Base-by-base conservation (phyloP, 2,113 vertebrate species). In the Lamprotornis superbus region DNA sequence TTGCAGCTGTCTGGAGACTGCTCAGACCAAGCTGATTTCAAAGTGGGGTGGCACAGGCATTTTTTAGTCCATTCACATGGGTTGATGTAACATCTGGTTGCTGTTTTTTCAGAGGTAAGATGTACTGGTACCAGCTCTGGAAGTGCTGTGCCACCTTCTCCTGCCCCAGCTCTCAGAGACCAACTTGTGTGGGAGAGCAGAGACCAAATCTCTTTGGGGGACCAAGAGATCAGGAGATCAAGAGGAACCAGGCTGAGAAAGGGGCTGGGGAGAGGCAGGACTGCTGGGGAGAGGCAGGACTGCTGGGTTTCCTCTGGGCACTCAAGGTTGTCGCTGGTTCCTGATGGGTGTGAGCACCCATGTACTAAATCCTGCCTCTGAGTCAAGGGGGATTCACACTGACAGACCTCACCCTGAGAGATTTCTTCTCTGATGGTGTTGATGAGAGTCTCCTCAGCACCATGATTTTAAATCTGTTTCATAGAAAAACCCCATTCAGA, bases 271-370 rank as follows among this genome's bases (percentile, higher is more conserved):
- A 60, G 33, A 50, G 46, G 11, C 1, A 7, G 42, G 10, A 18
- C 18, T 0, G 1, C 28, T 0, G 7, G 44, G 12, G n/a, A n/a
- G n/a, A n/a, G n/a, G 11, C 1, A 7, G 42, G 10, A 18, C 18
- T 0, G 1, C 28, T 0, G 7, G 44, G 12, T n/a, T 89, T 64
- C 57, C 63, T 68, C 37, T 40, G 71, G 44, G n/a, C 25, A 53
- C n/a, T 57, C 2, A 18, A 22, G 27, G 16, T 6, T 53, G 12
- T 37, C 2, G 0, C 15, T 18, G 31, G 59, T 50, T 77, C 64
- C 42, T 1, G 12, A 10, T 12, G 20, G 53, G 57, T 28, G 6
- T 20, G 3, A 56, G 11, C 5, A 17, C 15, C 52, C 42, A 1
- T 3, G 23, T 33, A 39, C 35, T 33, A 46, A 46, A 17, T 81